Conservation (phyloP, 1,140 invertebrate genomes). For the Ditylenchus dipsaci region DNA sequence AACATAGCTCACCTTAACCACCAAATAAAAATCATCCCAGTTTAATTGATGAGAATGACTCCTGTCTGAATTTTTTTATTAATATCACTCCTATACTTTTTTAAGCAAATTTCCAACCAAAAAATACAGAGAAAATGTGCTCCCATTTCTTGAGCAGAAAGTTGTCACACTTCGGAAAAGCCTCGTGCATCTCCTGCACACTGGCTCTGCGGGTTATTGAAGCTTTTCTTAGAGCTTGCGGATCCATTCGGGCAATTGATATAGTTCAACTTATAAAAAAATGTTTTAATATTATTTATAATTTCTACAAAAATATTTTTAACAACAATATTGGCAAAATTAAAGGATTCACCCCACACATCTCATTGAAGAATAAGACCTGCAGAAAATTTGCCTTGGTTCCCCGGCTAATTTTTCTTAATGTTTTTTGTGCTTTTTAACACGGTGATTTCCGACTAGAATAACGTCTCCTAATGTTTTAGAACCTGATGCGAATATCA, state of each 20-base stretch:
- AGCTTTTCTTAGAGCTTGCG: conserved; percentile 10
- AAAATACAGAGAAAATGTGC: not conserved
- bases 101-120: not conserved
- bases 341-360: too few species aligned
- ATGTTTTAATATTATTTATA: too few species aligned
- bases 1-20: not conserved
- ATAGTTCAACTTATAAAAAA: not conserved
- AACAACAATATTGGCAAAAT: too few species aligned
- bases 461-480: too few species aligned
- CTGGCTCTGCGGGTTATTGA: not conserved
- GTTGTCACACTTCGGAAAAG: not conserved
- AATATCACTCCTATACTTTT: not conserved
- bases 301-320: too few species aligned
- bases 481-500: too few species aligned
- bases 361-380: too few species aligned
- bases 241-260: not conserved
- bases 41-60: not conserved
- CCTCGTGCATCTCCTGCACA: conserved; percentile 1
- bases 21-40: not conserved
- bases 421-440: too few species aligned
- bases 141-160: conserved; percentile 4
- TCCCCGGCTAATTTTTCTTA: too few species aligned
- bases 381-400: too few species aligned
- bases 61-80: not conserved
- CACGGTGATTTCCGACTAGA: too few species aligned